Percentiles rank a stretch among this genome's conserved stretches.
phyloP scores from a whole-genome alignment of 2,888 invertebrate species.

The Cloeon dipterum region DNA sequence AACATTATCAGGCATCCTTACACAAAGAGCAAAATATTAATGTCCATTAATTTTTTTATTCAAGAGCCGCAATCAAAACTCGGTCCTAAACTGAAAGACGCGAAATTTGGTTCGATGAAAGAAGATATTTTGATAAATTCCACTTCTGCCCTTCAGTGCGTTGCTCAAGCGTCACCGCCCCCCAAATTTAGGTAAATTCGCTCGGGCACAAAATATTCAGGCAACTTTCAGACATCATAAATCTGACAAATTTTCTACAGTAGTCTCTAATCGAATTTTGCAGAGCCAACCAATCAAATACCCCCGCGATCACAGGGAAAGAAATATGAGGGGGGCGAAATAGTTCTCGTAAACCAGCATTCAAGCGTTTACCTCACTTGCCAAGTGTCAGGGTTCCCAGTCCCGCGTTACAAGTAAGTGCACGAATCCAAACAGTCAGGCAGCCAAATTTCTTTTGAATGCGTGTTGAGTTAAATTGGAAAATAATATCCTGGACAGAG shows the following conservation, averaged over 20 bases:
- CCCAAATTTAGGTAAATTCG: conserved; percentile 10
- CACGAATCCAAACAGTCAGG: too few relatives aligned
- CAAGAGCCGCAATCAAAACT: conserved; percentile 16
- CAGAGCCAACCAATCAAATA: conserved; percentile 46
- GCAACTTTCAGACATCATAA: conserved; percentile 3
- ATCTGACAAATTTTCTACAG: too few relatives aligned
- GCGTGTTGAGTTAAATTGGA: too few relatives aligned
- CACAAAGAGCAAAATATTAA: not conserved
- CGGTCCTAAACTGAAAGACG: conserved; percentile 25
- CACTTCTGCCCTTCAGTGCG: conserved; percentile 11
- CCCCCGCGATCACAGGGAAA: conserved; percentile 28
- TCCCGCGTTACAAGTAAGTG: conserved; percentile 11
- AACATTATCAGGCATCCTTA: not conserved
- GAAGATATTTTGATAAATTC: conserved; percentile 3
- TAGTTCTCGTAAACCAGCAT: conserved; percentile 12
- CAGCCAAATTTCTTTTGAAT: conserved; percentile 23
- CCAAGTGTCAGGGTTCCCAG: conserved; percentile 19
- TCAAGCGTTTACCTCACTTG: conserved; percentile 23
- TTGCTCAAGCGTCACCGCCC: conserved; percentile 9
- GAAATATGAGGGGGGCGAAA: conserved; percentile 24
- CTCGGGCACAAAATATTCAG: conserved; percentile 1
- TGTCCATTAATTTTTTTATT: not conserved
- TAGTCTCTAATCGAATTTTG: conserved; percentile 14
- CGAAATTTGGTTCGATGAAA: conserved; percentile 13
- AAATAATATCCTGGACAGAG: too few relatives aligned